Conservation (phyloP, 2,888 invertebrate species). For the Melolontha melolontha region DNA sequence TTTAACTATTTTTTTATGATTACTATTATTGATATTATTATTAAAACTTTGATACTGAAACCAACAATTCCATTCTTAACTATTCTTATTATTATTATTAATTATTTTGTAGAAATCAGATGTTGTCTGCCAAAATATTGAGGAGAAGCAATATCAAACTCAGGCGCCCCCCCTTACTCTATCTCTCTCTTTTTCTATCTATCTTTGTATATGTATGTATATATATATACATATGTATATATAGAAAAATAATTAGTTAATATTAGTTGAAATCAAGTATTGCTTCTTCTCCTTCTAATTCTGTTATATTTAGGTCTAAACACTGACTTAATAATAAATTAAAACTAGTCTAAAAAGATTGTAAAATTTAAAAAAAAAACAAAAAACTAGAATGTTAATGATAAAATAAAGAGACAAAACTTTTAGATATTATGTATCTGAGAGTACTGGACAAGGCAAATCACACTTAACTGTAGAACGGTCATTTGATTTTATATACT, state of each 20-base stretch:
- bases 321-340: conserved; percentile 59
- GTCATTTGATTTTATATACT: conserved; percentile 1
- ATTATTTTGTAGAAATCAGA: conserved; percentile 59
- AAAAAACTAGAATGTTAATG: conserved; percentile 13
- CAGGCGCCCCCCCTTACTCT: conserved; percentile 36
- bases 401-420: conserved; percentile 8
- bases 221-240: conserved; percentile 53
- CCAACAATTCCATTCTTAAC: neutral
- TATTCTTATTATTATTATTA: too few relatives aligned
- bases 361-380: conserved; percentile 45
- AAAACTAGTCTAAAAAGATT: conserved; percentile 57
- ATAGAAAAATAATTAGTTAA: conserved; percentile 35
- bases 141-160: conserved; percentile 60
- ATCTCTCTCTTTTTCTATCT: conserved; percentile 45
- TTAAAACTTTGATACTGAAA: conserved; percentile 5
- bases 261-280: conserved; percentile 53
- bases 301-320: conserved; percentile 64
- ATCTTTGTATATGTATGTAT: conserved; percentile 55
- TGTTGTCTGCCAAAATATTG: conserved; percentile 64
- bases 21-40: conserved; percentile 17
- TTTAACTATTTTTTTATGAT: conserved; percentile 4
- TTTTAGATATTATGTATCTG: conserved; percentile 2
- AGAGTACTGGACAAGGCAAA: neutral
- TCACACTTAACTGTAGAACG: neutral
- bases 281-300: conserved; percentile 62